Percentiles rank a stretch among this genome's conserved stretches.
Conservation (phyloP, 2,113 vertebrate genomes). For the Eptesicus fuscus region DNA sequence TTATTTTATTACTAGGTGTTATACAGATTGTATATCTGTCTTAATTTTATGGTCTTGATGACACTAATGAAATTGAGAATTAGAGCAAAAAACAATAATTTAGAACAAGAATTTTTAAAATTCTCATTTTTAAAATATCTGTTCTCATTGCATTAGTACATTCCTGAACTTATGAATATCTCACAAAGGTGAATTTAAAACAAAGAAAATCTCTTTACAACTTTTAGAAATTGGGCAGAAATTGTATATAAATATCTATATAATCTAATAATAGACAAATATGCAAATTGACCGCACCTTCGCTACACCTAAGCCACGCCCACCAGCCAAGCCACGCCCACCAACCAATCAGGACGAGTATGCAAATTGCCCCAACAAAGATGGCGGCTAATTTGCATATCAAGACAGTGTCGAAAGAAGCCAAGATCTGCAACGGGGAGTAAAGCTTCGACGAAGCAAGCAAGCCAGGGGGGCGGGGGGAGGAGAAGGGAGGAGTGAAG, state of each 20-base stretch:
- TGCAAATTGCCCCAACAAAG: no score
- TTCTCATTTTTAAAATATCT: background rate
- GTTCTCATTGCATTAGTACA: background rate
- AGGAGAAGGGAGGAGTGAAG: no score
- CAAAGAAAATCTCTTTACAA: background rate
- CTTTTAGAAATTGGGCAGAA: background rate
- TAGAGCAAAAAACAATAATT: background rate
- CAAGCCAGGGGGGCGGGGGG: no score
- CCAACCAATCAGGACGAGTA: no score
- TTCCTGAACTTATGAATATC: background rate
- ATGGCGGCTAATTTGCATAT: no score
- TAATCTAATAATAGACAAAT: no score
- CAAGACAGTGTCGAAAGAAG: no score
- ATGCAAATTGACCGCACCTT: no score
- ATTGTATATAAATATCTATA: background rate
- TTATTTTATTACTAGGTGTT: background rate
- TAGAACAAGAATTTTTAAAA: background rate
- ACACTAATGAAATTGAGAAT: background rate
- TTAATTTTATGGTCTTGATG: background rate
- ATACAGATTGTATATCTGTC: background rate
- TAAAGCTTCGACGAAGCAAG: no score
- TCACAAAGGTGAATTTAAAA: background rate
- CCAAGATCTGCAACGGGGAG: no score
- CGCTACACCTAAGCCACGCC: no score
- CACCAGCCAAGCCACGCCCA: no score